These are phyloP conservation scores for Theodoxus fluviatilis DNA, from an alignment of 2,888 invertebrate genomes.

Conservation along the genomic window DNA sequence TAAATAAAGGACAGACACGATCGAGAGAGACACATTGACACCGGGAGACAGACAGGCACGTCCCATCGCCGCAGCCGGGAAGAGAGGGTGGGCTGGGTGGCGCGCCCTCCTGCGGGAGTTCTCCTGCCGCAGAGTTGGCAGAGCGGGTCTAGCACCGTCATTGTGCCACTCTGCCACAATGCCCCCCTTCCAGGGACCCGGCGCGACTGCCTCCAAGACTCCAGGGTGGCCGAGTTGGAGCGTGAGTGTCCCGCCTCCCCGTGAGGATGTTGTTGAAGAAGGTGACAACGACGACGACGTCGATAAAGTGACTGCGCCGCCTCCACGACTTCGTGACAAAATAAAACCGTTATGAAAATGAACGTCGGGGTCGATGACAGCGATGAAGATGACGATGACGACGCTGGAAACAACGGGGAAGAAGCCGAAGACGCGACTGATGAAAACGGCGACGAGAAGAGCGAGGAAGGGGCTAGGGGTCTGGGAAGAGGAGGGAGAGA, in stretches of 20 bases:
- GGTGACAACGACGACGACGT: too few relatives aligned
- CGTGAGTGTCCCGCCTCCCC: too few relatives aligned
- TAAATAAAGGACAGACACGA: neutral
- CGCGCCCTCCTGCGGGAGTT: neutral
- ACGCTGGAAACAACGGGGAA: neutral
- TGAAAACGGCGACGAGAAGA: conserved; percentile 18
- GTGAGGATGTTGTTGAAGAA: too few relatives aligned
- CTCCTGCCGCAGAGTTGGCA: too few relatives aligned
- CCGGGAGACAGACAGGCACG: neutral
- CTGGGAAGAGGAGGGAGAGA: neutral
- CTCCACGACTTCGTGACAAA: too few relatives aligned
- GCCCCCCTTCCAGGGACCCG: neutral
- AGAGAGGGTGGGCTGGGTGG: neutral
- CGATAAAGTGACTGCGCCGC: too few relatives aligned
- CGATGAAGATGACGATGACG: neutral
- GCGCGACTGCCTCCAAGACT: neutral
- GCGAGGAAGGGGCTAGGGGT: conserved; percentile 18
- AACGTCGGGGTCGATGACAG: too few relatives aligned
- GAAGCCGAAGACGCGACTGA: neutral
- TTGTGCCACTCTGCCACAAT: neutral
- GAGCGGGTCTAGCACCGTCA: conserved; percentile 8
- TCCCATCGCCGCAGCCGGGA: neutral
- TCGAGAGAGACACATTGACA: neutral
- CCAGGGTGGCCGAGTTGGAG: neutral
- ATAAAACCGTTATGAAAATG: too few relatives aligned